A percentile compares a stretch with the other conserved stretches of the same genome.
Conservation (phyloP, 2,113 vertebrate genomes). For the Dicerorhinus sumatrensis region DNA sequence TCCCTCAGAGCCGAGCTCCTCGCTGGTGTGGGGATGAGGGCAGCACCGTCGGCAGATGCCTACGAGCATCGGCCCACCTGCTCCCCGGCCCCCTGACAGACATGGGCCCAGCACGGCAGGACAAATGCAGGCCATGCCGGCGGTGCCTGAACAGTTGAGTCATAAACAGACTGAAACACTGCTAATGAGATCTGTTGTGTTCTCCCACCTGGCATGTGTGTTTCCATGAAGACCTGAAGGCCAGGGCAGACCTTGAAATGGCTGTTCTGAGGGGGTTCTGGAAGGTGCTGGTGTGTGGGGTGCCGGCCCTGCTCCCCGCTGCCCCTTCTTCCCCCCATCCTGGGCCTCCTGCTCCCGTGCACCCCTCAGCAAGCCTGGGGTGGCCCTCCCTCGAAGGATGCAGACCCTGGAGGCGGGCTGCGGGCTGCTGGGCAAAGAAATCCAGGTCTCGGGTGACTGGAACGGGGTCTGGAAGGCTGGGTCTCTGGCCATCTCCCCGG, state of each 20-base stretch:
- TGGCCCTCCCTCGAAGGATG: accelerated
- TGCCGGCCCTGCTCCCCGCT: background rate
- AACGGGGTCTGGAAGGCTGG: background rate
- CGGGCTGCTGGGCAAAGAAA: background rate
- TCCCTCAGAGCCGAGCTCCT: background rate
- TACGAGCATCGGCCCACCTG: accelerated
- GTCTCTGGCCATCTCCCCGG: background rate
- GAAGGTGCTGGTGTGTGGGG: too few relatives aligned
- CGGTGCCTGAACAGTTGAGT: accelerated
- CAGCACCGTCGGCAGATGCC: accelerated
- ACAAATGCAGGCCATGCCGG: background rate
- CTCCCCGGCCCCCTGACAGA: too few relatives aligned
- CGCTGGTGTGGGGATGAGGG: background rate
- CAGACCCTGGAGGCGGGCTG: background rate
- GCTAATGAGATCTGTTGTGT: accelerated
- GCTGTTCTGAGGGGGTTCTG: background rate
- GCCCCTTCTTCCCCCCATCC: background rate
- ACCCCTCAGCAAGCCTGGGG: background rate
- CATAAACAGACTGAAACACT: accelerated
- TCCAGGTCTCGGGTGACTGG: background rate
- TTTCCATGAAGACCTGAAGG: background rate
- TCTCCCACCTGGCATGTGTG: accelerated
- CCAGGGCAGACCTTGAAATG: background rate
- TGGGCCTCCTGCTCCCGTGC: background rate
- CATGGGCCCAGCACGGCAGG: accelerated